Evolutionary conservation across 2,888 invertebrate genomes (phyloP).

Genomic region (Leuctra nigra): DNA sequence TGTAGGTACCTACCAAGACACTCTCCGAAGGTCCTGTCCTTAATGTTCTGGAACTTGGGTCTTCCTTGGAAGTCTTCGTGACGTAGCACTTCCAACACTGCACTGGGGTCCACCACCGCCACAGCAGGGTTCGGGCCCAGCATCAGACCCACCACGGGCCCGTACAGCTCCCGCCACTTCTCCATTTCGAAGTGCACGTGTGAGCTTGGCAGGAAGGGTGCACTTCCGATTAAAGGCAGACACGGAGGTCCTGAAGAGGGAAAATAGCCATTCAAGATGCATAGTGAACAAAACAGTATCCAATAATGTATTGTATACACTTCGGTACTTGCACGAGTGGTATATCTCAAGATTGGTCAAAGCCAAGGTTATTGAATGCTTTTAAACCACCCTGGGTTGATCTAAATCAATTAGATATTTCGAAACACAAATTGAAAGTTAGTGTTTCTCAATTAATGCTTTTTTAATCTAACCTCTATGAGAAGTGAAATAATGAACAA

Average conservation of each 20-base stretch:
- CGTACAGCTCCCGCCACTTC: constrained; percentile 25
- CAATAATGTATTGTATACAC: too few species aligned
- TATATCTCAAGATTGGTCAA: too few species aligned
- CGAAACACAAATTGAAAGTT: too few species aligned
- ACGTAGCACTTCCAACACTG: constrained; percentile 26
- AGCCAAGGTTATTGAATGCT: too few species aligned
- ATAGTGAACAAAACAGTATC: too few species aligned
- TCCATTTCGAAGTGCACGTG: constrained; percentile 28
- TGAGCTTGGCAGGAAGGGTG: constrained; percentile 24
- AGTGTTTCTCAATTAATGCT: too few species aligned
- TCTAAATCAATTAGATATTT: too few species aligned
- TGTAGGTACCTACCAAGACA: constrained; percentile 20
- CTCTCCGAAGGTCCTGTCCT: constrained; percentile 17
- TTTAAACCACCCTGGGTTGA: too few species aligned
- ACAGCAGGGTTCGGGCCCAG: constrained; percentile 25
- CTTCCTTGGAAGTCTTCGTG: constrained; percentile 29
- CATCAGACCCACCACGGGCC: constrained; percentile 29
- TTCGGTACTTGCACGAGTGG: too few species aligned
- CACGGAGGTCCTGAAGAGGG: constrained; percentile 29
- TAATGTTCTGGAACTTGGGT: constrained; percentile 20
- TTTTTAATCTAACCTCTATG: too few species aligned
- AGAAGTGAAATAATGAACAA: too few species aligned
- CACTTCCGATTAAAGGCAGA: constrained; percentile 29
- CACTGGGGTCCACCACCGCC: constrained; percentile 26
- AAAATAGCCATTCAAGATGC: too few species aligned